Base-by-base conservation (phyloP, 2,113 vertebrate genomes). In the Phaethornis superciliosus region DNA sequence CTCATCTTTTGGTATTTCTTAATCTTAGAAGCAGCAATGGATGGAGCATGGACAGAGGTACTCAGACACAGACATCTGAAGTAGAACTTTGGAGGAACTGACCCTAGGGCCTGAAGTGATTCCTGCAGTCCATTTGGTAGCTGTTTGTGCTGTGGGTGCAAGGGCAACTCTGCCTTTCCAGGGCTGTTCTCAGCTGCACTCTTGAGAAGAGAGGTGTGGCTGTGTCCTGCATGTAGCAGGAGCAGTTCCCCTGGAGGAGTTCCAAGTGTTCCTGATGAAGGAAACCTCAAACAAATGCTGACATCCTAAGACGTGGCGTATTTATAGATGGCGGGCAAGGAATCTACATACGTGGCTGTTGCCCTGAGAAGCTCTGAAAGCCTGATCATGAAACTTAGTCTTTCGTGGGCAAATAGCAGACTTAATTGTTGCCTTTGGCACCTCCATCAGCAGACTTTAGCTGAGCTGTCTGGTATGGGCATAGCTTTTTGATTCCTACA, bases 381-480 rank as follows among this genome's bases (percentile, higher is more conserved):
- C n/a, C 62, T 87, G 27, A 35, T 81, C 8, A 3, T 81, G 91
- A 54, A 27, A 56, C 58, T 62, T 81, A n/a, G 55, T 17, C 63
- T 89, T 63, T 76, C 42, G 49, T 62, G 88, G 81, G 58, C 30
- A 90, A 88, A 81, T 30, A 81, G 58, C 33, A 69, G 69, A 84
- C 33, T 55, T 96, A 91, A 60, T 70, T 86, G 91, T 90, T 90
- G 1, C 49, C 74, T 94, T 75, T 54, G 77, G 81, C 95, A 84
- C 2, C 1, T 60, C 47, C 15, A 19, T 75, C 64, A 88, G 42
- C 72, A 56, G 83, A 64, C 52, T 81, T 92, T 81, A 88, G 60
- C 69, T 81, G 86, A 93, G 62, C 54, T 64, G 37, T 88, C 23
- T 78, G 80, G 20, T 89, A 74, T 28, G 37, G 30, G 40, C 35